These are phyloP conservation scores for human DNA, from an alignment of 2,113 vertebrate species.

Conservation along the genomic window GRCh38 chr12:79249501-79250000, in stretches of 20 bases:
- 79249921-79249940: not conserved
- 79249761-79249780: not conserved
- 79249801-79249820: not conserved
- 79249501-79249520: not conserved
- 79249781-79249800: not conserved
- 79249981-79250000: not conserved
- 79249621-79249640: not conserved
- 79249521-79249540: not conserved
- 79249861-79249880: not conserved
- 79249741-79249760: not conserved
- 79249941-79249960: not conserved
- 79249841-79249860: not conserved
- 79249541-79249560: not conserved
- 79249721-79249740: not conserved
- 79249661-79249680: not conserved
- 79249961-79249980: not conserved
- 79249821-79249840: not conserved
- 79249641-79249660: not conserved
- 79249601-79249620: not conserved
- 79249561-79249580: not conserved
- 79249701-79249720: not conserved
- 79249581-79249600: not conserved
- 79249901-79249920: not conserved
- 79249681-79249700: not conserved
- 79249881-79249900: not conserved